A percentile compares a stretch with the other conserved stretches of the same genome.
phyloP scores from a whole-genome alignment of 2,888 invertebrate species.

The Hoplodrina blanda region DNA sequence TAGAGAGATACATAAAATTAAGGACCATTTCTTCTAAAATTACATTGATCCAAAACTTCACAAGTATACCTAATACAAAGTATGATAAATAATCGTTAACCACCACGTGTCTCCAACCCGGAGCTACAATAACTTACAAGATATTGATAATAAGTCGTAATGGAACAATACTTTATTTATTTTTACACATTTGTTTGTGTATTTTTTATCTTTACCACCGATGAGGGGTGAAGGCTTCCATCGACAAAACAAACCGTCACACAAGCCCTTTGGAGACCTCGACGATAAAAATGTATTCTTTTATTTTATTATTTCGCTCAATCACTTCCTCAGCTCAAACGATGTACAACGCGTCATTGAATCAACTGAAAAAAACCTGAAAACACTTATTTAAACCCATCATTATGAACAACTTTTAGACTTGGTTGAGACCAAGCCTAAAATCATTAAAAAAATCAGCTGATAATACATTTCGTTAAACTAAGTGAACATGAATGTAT shows the following conservation, averaged over 20 bases:
- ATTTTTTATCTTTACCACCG: conserved; percentile 9
- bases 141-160: background rate
- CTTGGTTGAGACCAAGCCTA: too few species aligned
- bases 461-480: too few species aligned
- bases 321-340: background rate
- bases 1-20: too few species aligned
- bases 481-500: too few species aligned
- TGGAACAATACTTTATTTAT: background rate
- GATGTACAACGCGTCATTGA: too few species aligned
- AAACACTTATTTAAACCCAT: too few species aligned
- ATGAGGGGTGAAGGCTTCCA: conserved; percentile 2
- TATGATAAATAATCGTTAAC: too few species aligned
- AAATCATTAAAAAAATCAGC: too few species aligned
- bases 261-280: background rate
- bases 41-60: too few species aligned
- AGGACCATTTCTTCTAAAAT: too few species aligned
- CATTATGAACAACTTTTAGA: too few species aligned
- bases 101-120: conserved; percentile 1
- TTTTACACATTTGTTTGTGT: background rate
- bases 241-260: background rate
- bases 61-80: background rate
- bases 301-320: background rate
- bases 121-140: conserved; percentile 1
- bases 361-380: too few species aligned
- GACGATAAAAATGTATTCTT: background rate